These are phyloP conservation scores for Cardiocondyla obscurior DNA, from an alignment of 1,140 invertebrate genomes.

Conservation along the genomic window DNA sequence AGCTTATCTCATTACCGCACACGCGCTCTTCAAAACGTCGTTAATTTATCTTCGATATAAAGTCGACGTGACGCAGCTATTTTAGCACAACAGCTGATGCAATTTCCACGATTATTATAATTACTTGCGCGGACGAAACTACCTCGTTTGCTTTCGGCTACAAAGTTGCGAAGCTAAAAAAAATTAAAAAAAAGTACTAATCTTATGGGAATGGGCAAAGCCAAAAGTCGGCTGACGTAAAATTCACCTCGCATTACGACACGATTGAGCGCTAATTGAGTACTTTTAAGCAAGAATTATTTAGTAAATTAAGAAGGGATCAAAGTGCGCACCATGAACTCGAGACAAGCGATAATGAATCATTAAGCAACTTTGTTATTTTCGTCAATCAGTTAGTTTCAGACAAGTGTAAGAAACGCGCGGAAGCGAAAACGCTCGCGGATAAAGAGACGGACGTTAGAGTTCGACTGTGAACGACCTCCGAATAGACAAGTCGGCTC, in stretches of 20 bases:
- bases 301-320: slow-evolving; percentile 60
- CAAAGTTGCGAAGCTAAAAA: not conserved
- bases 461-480: too few species aligned
- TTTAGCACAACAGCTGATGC: not conserved
- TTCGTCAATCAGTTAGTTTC: slow-evolving; percentile 53
- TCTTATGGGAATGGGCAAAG: not conserved
- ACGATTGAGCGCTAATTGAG: slow-evolving; percentile 36
- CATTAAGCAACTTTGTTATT: slow-evolving; percentile 61
- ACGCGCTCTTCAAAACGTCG: not conserved
- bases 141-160: not conserved
- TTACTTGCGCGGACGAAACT: not conserved
- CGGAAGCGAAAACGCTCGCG: too few species aligned
- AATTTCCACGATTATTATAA: not conserved
- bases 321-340: slow-evolving; percentile 30
- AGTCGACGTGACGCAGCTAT: not conserved
- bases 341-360: slow-evolving; percentile 55
- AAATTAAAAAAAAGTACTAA: not conserved
- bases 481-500: too few species aligned
- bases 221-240: slow-evolving; percentile 42
- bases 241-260: slow-evolving; percentile 19
- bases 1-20: not conserved
- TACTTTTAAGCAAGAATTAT: slow-evolving; percentile 52
- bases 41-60: slow-evolving; percentile 3
- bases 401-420: too few species aligned
- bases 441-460: too few species aligned